These are phyloP conservation scores for Ameiurus melas DNA, from an alignment of 2,113 vertebrate species.

Conservation along the genomic window DNA sequence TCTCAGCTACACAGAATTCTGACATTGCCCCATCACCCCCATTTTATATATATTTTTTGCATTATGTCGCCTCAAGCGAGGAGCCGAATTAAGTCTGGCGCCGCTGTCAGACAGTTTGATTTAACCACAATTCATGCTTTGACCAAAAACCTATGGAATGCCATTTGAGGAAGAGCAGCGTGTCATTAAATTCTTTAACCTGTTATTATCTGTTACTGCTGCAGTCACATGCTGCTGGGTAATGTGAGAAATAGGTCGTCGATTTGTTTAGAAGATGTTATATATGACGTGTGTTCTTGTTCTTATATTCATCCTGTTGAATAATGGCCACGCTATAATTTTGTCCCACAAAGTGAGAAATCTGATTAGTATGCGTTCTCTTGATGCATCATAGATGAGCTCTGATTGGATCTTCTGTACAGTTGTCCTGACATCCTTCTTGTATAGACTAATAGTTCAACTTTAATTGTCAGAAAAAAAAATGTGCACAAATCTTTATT, in stretches of 20 bases:
- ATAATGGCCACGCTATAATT: neutral
- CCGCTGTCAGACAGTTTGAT: neutral
- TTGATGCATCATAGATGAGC: neutral
- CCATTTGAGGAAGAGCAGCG: neutral
- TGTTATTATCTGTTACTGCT: neutral
- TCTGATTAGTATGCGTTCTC: neutral
- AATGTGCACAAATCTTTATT: too few species aligned
- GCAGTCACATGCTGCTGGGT: neutral
- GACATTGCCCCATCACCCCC: neutral
- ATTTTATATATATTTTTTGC: too few species aligned
- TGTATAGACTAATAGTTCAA: too few species aligned
- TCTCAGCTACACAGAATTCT: neutral
- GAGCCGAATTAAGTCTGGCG: slow-evolving; percentile 1
- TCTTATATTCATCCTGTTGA: neutral
- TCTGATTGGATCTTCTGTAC: neutral
- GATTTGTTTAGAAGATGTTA: neutral
- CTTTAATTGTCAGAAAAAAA: too few species aligned
- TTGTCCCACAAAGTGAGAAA: neutral
- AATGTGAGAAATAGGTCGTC: neutral
- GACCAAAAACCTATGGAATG: neutral
- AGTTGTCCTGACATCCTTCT: too few species aligned
- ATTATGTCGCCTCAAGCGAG: neutral
- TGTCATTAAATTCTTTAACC: neutral
- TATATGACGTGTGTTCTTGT: neutral
- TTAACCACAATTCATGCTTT: neutral